Percentiles rank a stretch among this genome's conserved stretches.
Evolutionary conservation across 2,888 invertebrate species (phyloP).

Genomic region (Phlogophora meticulosa): DNA sequence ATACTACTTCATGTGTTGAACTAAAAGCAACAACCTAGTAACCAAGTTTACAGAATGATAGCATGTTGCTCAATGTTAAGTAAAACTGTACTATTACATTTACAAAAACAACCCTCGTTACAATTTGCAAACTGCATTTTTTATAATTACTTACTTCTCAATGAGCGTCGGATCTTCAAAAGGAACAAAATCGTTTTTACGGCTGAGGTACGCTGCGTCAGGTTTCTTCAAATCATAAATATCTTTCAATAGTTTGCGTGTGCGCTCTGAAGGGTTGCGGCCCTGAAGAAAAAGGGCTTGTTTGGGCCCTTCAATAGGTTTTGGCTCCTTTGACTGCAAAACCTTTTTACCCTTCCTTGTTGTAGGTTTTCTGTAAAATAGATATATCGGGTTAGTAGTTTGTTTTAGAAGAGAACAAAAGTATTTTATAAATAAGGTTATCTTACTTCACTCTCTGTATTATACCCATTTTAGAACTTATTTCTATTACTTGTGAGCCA

Average conservation of each 20-base stretch:
- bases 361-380: constrained; percentile 94
- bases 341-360: constrained; percentile 97
- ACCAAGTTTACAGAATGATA: neutral
- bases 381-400: neutral
- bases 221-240: constrained; percentile 97
- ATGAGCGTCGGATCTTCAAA: constrained; percentile 97
- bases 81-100: neutral
- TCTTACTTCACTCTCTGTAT: constrained; percentile 86
- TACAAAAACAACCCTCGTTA: neutral
- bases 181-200: constrained; percentile 97
- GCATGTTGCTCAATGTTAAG: neutral
- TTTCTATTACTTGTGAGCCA: neutral
- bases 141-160: constrained; percentile 92
- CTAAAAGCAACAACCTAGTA: neutral
- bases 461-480: constrained; percentile 75
- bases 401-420: neutral
- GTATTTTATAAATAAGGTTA: neutral
- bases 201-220: constrained; percentile 93
- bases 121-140: neutral
- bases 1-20: neutral
- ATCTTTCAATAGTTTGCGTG: constrained; percentile 95
- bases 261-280: constrained; percentile 94
- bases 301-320: constrained; percentile 97
- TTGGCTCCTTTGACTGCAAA: constrained; percentile 95
- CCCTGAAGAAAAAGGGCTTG: constrained; percentile 96